Percentiles rank a stretch among this genome's conserved stretches.
phyloP scores from a whole-genome alignment of 2,888 invertebrate genomes.

The Salticus scenicus region DNA sequence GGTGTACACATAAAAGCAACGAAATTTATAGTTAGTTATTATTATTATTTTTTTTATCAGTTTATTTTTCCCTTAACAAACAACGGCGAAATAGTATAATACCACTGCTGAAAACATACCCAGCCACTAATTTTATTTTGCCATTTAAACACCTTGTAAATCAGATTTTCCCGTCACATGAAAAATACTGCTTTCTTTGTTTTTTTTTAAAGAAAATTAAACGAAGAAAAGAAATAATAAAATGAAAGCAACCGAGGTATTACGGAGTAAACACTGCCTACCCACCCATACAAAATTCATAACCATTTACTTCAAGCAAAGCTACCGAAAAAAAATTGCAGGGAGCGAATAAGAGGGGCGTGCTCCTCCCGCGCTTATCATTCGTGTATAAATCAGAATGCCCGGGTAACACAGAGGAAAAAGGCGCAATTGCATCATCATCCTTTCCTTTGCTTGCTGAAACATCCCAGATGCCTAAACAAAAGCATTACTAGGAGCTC shows the following conservation, averaged over 20 bases:
- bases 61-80: no score
- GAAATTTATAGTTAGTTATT: no score
- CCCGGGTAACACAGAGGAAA: conserved; percentile 20
- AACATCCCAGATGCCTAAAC: conserved; percentile 68
- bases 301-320: conserved; percentile 35
- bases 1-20: no score
- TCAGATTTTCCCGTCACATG: background rate
- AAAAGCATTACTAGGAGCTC: conserved; percentile 61
- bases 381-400: conserved; percentile 63
- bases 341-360: conserved; percentile 13
- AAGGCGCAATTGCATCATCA: conserved; percentile 56
- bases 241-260: background rate
- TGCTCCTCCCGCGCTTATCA: conserved; percentile 30
- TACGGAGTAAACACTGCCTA: background rate
- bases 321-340: background rate
- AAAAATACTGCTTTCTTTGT: background rate
- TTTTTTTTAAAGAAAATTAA: background rate
- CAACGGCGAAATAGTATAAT: no score
- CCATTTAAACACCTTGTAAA: background rate
- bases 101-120: no score
- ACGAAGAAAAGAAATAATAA: background rate
- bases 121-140: no score
- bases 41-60: no score
- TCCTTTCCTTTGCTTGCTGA: conserved; percentile 49
- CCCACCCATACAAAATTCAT: conserved; percentile 30